phyloP scores from a whole-genome alignment of 1,140 invertebrate genomes.

The Drosophila pseudoobscura region DNA sequence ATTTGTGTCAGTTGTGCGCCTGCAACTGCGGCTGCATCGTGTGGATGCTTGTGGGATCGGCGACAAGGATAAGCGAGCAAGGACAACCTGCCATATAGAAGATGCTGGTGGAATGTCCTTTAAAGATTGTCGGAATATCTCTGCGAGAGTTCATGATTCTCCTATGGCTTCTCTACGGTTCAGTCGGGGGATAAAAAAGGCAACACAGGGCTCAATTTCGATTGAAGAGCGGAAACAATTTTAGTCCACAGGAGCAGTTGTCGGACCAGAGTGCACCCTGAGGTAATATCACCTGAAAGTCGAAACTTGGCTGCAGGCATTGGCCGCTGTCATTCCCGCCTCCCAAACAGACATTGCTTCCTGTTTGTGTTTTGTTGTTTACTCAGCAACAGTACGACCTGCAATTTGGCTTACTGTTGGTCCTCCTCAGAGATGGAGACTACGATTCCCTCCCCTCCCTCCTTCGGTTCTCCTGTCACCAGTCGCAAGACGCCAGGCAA shows the following conservation, averaged over 20 bases:
- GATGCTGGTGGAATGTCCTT: background rate
- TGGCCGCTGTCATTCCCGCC: background rate
- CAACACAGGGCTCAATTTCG: background rate
- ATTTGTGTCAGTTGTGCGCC: conserved; percentile 66
- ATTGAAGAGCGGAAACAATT: conserved; percentile 28
- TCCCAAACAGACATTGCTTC: conserved; percentile 21
- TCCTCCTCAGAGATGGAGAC: background rate
- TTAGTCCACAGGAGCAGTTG: conserved; percentile 13
- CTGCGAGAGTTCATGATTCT: too few relatives aligned
- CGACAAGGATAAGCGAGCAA: conserved; percentile 1
- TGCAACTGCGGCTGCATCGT: conserved; percentile 42
- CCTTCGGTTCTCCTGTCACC: conserved; percentile 14
- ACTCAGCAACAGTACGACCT: conserved; percentile 60
- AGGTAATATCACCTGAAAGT: conserved; percentile 51
- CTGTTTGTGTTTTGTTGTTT: conserved; percentile 57
- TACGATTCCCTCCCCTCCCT: conserved; percentile 10
- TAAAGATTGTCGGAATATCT: too few relatives aligned
- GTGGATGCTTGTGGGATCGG: background rate
- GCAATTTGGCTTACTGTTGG: conserved; percentile 58
- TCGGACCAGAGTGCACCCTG: conserved; percentile 17
- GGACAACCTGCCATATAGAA: background rate
- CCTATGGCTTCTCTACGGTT: too few relatives aligned
- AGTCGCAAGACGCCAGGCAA: conserved; percentile 52
- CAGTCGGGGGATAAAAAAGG: too few relatives aligned
- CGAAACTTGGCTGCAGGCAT: conserved; percentile 47